Base-by-base conservation (phyloP, 2,888 invertebrate species). In the Dendrolimus pini region DNA sequence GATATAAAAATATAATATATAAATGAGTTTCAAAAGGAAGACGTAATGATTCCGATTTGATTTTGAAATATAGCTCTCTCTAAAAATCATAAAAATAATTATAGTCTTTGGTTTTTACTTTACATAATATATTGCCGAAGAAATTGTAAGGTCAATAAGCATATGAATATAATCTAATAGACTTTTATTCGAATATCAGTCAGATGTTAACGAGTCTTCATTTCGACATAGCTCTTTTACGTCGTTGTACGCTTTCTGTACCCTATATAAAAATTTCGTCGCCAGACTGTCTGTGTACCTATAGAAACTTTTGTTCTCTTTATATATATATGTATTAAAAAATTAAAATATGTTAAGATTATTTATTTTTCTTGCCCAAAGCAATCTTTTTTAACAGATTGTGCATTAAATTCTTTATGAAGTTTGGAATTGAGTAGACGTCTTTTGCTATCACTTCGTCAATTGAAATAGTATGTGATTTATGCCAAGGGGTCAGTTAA, bases 101-200 rank as follows among this genome's bases (percentile, higher is more conserved):
- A 75, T 76, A 83, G 72, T 89, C 89, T 89, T 90, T 90, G 89
- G 89, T 86, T 85, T 82, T 77, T 76, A 72, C 75, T 74, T 74
- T 68, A 74, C 75, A 74, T 47, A 72, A 67, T 69, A 74, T 74
- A 74, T 78, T 81, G 78, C 82, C 84, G 76, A 83, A 83, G 65
- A 65, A 57, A 62, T 57, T 73, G 75, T 65, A 56, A 65, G 76
- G 81, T 84, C 86, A 79, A 85, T 83, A 83, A 80, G 81, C 75
- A 72, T 78, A 83, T 76, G 82, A 82, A 80, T 62, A 70, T 70
- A 73, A 78, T 72, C 72, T 81, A 74, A 74, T 75, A 81, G 73
- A 77, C 72, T 80, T 78, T 76, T 74, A 74, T 64, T 80, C 72
- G 75, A 78, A 79, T 76, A 80, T 87, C 82, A 87, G 85, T 86